Evolutionary conservation across 2,113 vertebrate genomes (phyloP), one percentile per base, ranked within the genome.

Genomic region (Dasyprocta punctata): DNA sequence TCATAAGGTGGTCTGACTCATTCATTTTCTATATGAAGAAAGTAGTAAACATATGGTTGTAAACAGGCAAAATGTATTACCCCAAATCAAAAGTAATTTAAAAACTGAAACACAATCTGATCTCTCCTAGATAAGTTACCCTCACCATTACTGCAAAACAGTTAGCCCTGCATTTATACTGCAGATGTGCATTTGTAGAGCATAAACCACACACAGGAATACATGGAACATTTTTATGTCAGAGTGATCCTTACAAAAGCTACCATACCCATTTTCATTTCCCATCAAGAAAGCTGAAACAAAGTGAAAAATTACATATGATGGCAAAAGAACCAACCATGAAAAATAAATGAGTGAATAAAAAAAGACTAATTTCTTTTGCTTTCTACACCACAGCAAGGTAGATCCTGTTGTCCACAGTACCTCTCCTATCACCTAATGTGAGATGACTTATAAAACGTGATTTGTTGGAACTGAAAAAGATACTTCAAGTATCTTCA

Each of bases 61-160:
- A 86, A 88, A 61, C 14, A 54, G 63, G 75, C 17, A 49, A 88
- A 65, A 89, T 81, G 65, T 73, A 20, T 95, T 91, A 97, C 16
- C n/a, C 4, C 2, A 92, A 33, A 77, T 52, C 24, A 89, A 77
- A 89, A 4, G 77, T 2, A 80, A 5, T 80, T 73, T 81, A 90
- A 92, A 61, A 26, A 33, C 33, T 84, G 73, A 33, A 90, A 86
- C 28, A 94, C 49, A 54, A 1, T 75, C 75, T 71, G 24, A 36
- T 71, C 28, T 89, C 56, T 87, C 10, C 12, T n/a, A 69, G 33
- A 63, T 36, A 90, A 82, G 67, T 7, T 69, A 80, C 10, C 38
- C 30, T 33, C 13, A 80, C 17, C 11, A 60, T 80, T 73, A 28
- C 30, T 63, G 14, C 47, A 92, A 83, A 93, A 85, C 24, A 60